These are phyloP conservation scores for Callyntrura guangdongensis DNA, from an alignment of 2,888 invertebrate species.

Conservation along the genomic window DNA sequence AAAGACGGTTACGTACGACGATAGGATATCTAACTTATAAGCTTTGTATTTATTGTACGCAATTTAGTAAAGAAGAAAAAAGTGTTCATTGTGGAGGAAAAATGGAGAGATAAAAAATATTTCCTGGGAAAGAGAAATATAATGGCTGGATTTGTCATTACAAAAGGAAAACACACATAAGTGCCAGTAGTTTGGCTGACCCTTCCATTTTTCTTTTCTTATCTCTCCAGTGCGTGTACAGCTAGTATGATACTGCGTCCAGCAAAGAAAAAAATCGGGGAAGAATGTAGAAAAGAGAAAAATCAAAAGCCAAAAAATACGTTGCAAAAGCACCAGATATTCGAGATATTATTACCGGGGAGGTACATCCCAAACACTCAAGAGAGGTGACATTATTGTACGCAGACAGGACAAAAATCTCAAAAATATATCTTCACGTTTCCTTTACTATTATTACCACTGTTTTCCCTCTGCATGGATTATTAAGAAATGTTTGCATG, in stretches of 20 bases:
- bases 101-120: conserved; percentile 11
- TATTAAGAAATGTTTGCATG: conserved; percentile 20
- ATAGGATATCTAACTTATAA: not conserved
- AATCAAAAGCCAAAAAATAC: not conserved
- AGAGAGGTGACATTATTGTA: not conserved
- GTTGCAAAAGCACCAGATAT: too few species aligned
- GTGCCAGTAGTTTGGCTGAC: conserved; percentile 1
- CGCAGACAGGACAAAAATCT: too few species aligned
- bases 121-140: not conserved
- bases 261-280: not conserved
- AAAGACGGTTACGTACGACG: not conserved
- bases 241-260: too few species aligned
- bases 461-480: not conserved
- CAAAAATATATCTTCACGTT: too few species aligned
- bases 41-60: too few species aligned
- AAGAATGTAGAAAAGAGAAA: too few species aligned
- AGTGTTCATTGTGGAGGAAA: not conserved
- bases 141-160: conserved; percentile 34
- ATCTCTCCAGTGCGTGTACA: not conserved
- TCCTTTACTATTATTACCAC: conserved; percentile 20
- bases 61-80: not conserved
- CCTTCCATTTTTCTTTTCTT: conserved; percentile 36
- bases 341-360: not conserved
- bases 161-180: conserved; percentile 14
- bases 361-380: not conserved